A percentile compares a stretch with the other conserved stretches of the same genome.
These are phyloP conservation scores for Lophotriccus pileatus DNA, from an alignment of 2,797 vertebrate species.

Conservation along the genomic window DNA sequence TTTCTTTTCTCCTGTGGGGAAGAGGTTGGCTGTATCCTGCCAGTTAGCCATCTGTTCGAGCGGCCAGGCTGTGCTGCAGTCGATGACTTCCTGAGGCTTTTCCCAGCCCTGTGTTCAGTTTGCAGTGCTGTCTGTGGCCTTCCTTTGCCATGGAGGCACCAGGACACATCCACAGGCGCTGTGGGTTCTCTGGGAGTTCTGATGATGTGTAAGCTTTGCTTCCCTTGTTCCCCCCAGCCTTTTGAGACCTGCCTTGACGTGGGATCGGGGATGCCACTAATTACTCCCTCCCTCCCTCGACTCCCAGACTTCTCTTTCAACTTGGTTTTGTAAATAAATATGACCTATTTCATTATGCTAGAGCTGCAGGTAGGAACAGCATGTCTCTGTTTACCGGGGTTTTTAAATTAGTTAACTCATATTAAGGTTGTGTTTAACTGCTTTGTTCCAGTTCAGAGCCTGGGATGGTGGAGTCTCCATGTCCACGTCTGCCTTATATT, in stretches of 20 bases:
- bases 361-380: neutral
- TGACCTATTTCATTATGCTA: neutral
- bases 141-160: neutral
- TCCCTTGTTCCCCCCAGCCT: neutral
- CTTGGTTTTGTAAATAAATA: neutral
- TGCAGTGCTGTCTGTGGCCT: neutral
- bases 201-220: neutral
- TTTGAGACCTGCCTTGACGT: neutral
- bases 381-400: neutral
- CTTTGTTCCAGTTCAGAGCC: neutral
- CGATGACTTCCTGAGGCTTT: neutral
- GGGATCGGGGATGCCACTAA: neutral
- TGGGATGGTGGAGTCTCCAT: neutral
- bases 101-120: rapidly evolving
- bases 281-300: neutral
- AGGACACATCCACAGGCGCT: rapidly evolving
- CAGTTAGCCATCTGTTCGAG: neutral
- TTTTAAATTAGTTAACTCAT: neutral
- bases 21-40: neutral
- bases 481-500: neutral
- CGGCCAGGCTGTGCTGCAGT: neutral
- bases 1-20: neutral
- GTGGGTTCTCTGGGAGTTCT: neutral
- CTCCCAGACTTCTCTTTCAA: neutral
- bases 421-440: neutral